Percentiles rank a stretch among this genome's conserved stretches.
Evolutionary conservation across 2,113 vertebrate species (phyloP).

Genomic region (Scytalopus superciliaris): DNA sequence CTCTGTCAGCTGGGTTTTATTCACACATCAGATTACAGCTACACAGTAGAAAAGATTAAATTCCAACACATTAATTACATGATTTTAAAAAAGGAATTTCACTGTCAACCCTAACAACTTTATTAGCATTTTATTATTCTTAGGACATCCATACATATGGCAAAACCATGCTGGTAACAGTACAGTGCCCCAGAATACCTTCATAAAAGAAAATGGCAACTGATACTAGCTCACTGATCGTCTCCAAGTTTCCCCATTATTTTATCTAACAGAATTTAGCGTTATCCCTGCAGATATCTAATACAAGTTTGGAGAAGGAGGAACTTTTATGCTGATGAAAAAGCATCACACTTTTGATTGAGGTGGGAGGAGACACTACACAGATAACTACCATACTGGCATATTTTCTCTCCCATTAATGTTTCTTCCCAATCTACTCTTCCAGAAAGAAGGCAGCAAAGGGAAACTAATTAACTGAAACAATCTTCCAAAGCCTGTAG

Average conservation of each 20-base stretch:
- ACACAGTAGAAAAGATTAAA: background rate
- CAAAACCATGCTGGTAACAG: background rate
- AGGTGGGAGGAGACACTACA: accelerated
- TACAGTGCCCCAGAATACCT: background rate
- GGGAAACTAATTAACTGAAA: background rate
- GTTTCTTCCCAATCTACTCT: background rate
- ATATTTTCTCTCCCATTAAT: background rate
- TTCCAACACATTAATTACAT: background rate
- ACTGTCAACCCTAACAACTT: background rate
- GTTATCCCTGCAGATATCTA: background rate
- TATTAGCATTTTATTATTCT: background rate
- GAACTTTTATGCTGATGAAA: background rate
- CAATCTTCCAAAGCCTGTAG: background rate
- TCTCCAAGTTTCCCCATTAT: background rate
- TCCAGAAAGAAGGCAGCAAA: background rate
- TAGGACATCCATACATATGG: background rate
- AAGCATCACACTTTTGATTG: background rate
- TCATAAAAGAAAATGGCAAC: background rate
- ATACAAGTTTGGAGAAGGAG: background rate
- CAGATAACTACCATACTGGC: background rate
- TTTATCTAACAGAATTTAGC: background rate
- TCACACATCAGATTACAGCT: background rate
- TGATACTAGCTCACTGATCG: background rate
- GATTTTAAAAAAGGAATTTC: background rate
- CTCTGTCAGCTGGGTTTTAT: background rate